phyloP scores from a whole-genome alignment of 2,888 invertebrate genomes.

The Watsonalla cultraria region DNA sequence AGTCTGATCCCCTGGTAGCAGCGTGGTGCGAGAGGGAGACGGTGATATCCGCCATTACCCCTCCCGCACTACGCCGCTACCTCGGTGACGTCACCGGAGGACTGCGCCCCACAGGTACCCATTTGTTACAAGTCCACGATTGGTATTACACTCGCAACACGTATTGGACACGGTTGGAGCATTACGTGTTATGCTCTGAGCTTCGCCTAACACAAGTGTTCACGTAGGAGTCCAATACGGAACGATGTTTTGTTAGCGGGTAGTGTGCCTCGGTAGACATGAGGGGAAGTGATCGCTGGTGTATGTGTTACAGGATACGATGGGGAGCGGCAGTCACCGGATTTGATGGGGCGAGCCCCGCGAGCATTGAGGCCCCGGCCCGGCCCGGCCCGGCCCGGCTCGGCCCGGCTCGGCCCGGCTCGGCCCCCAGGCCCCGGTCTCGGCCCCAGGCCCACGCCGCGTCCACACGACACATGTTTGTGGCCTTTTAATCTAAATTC shows the following conservation, averaged over 20 bases:
- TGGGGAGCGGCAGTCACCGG: slow-evolving; percentile 56
- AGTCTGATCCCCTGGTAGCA: slow-evolving; percentile 7
- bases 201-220: no score
- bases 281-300: no score
- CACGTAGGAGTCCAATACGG: no score
- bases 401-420: not conserved
- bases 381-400: not conserved
- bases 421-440: slow-evolving; percentile 5
- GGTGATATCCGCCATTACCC: slow-evolving; percentile 5
- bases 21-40: slow-evolving; percentile 18
- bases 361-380: not conserved
- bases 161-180: no score
- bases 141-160: no score
- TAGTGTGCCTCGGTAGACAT: no score
- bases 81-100: no score
- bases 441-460: slow-evolving; percentile 9
- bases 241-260: no score
- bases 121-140: no score
- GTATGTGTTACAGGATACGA: slow-evolving; percentile 53
- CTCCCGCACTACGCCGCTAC: no score
- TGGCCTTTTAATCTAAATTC: slow-evolving; percentile 49
- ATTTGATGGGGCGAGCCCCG: slow-evolving; percentile 57
- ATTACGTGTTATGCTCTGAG: no score
- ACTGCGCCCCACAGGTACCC: no score
- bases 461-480: slow-evolving; percentile 26